phyloP scores from a whole-genome alignment of 2,888 invertebrate genomes.

The Pristionchus maxplancki region DNA sequence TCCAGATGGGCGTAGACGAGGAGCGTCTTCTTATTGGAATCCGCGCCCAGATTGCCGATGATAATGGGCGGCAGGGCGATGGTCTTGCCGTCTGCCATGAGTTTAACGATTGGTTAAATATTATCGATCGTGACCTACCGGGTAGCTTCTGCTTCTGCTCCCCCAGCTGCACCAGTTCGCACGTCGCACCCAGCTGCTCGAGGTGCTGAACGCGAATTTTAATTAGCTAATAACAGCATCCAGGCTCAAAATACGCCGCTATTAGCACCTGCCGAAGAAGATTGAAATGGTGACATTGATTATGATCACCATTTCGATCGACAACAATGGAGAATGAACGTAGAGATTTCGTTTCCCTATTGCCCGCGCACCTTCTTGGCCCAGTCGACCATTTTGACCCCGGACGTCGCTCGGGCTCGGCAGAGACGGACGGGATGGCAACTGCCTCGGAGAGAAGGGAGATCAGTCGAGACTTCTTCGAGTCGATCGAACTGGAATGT shows the following conservation, averaged over 20 bases:
- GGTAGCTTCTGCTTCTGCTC: constrained; percentile 57
- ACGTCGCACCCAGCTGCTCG: constrained; percentile 58
- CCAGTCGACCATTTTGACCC: constrained; percentile 93
- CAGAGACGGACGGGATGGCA: constrained; percentile 93
- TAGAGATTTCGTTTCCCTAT: no score
- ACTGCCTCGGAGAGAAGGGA: constrained; percentile 88
- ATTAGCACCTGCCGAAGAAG: no score
- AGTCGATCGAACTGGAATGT: constrained; percentile 85
- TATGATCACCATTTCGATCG: no score
- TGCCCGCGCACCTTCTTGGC: constrained; percentile 70
- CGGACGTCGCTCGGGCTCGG: constrained; percentile 87
- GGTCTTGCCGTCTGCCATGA: not conserved
- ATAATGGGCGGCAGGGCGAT: constrained; percentile 72
- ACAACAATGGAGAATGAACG: no score
- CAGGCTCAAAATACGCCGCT: no score
- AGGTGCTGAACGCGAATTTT: constrained; percentile 49
- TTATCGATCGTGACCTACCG: not conserved
- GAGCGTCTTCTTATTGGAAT: constrained; percentile 91
- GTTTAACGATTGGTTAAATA: not conserved
- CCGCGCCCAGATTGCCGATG: constrained; percentile 82
- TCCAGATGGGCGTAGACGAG: constrained; percentile 95
- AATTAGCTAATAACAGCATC: no score
- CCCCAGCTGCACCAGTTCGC: constrained; percentile 62
- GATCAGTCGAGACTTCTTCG: constrained; percentile 87
- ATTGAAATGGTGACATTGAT: no score